Evolutionary conservation across 1,140 invertebrate genomes (phyloP).

Genomic region (Tetragnatha versicolor): DNA sequence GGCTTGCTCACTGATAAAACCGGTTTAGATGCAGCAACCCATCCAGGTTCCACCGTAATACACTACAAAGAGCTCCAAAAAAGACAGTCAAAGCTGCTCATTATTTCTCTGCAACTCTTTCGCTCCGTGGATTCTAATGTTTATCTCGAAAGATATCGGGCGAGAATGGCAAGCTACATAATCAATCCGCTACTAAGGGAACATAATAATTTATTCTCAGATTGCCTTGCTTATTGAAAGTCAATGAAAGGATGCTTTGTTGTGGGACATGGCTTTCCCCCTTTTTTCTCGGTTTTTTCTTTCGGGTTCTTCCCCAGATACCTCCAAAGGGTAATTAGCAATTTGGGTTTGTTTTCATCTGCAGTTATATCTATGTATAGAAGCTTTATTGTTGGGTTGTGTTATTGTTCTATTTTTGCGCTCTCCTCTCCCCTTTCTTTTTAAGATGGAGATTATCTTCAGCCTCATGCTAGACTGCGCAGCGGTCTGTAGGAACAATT

Average conservation of each 20-base stretch:
- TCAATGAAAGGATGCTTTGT: background rate
- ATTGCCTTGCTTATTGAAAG: conserved; percentile 12
- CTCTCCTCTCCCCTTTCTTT: background rate
- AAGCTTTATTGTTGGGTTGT: conserved; percentile 1
- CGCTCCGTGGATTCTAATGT: conserved; percentile 32
- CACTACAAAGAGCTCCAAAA: conserved; percentile 5
- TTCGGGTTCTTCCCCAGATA: conserved; percentile 18
- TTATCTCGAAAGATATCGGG: conserved; percentile 33
- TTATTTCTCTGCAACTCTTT: conserved; percentile 28
- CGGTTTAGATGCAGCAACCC: no score
- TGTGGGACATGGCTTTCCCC: background rate
- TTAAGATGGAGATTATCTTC: background rate
- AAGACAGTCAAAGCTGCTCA: conserved; percentile 5
- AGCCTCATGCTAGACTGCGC: no score
- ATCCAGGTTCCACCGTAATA: no score
- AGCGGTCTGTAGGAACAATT: no score
- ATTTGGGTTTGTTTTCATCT: conserved; percentile 20
- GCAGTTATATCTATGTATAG: background rate
- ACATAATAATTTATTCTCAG: conserved; percentile 27
- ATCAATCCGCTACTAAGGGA: conserved; percentile 15
- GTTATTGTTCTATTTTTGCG: conserved; percentile 11
- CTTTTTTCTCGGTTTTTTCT: conserved; percentile 32
- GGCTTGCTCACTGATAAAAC: background rate
- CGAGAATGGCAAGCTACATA: conserved; percentile 3
- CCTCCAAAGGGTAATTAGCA: conserved; percentile 11